These are phyloP conservation scores for Condylostylus longicornis DNA, from an alignment of 1,140 invertebrate genomes.

Conservation along the genomic window DNA sequence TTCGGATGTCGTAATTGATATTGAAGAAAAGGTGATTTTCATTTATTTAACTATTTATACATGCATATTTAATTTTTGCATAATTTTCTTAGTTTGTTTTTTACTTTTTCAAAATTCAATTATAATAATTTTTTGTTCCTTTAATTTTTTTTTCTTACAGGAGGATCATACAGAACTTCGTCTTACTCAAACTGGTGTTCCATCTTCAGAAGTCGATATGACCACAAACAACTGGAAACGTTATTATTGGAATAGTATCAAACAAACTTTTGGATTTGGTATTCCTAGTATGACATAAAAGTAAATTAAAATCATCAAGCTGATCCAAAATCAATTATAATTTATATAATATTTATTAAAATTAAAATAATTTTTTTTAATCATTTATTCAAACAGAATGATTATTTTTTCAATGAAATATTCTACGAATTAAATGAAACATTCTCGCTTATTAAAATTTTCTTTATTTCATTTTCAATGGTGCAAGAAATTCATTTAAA, in stretches of 20 bases:
- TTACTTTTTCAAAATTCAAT: slow-evolving; percentile 1
- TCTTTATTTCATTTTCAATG: too few relatives aligned
- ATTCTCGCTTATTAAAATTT: too few relatives aligned
- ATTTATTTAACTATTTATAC: background rate
- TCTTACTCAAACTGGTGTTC: slow-evolving; percentile 67
- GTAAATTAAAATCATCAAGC: too few relatives aligned
- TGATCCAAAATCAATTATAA: too few relatives aligned
- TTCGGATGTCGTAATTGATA: slow-evolving; percentile 72
- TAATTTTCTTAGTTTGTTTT: background rate
- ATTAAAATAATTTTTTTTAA: too few relatives aligned
- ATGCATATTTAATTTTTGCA: slow-evolving; percentile 1
- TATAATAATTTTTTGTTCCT: background rate
- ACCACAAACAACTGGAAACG: slow-evolving; percentile 79
- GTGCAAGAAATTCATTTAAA: too few relatives aligned
- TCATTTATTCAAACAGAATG: too few relatives aligned
- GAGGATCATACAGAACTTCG: slow-evolving; percentile 67
- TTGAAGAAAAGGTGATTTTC: slow-evolving; percentile 57
- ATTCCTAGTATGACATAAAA: too few relatives aligned
- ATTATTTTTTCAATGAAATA: too few relatives aligned
- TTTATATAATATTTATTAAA: too few relatives aligned
- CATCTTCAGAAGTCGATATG: slow-evolving; percentile 56
- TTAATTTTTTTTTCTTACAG: slow-evolving; percentile 30
- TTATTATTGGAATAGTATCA: slow-evolving; percentile 88
- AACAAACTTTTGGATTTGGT: slow-evolving; percentile 82
- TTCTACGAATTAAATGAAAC: too few relatives aligned